These are phyloP conservation scores for Riparia riparia DNA, from an alignment of 2,113 vertebrate species.

Conservation along the genomic window DNA sequence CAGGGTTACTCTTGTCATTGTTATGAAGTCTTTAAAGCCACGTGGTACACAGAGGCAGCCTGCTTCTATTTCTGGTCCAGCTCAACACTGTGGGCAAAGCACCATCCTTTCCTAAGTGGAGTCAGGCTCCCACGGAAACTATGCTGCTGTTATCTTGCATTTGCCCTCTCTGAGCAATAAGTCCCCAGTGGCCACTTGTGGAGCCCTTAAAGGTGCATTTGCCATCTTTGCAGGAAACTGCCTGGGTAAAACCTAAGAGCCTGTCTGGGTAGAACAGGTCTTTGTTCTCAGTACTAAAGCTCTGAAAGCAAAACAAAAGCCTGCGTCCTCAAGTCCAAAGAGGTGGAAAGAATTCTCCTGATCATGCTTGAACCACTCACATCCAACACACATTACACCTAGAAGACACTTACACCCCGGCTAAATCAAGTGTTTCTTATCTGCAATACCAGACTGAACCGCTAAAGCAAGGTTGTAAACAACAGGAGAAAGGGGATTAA, in stretches of 20 bases:
- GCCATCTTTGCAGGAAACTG: background rate
- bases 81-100: accelerated
- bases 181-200: background rate
- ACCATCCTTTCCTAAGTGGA: background rate
- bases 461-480: background rate
- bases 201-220: background rate
- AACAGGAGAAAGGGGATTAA: background rate
- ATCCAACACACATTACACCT: background rate
- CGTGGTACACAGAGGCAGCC: background rate
- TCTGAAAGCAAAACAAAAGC: background rate
- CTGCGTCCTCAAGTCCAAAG: background rate
- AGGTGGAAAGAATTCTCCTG: background rate
- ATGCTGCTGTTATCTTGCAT: background rate
- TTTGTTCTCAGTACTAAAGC: background rate
- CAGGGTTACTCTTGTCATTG: slow-evolving; percentile 8
- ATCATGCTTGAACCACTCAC: background rate
- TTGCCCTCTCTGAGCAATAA: background rate
- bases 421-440: background rate
- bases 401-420: background rate
- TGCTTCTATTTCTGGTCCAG: slow-evolving; percentile 23
- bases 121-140: background rate
- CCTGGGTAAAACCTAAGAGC: background rate
- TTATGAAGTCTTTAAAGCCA: slow-evolving; percentile 22
- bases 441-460: background rate
- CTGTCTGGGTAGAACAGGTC: background rate